Evolutionary conservation across 2,113 vertebrate genomes (phyloP), one percentile per base, ranked within the genome.

Genomic region (Miniopterus natalensis): DNA sequence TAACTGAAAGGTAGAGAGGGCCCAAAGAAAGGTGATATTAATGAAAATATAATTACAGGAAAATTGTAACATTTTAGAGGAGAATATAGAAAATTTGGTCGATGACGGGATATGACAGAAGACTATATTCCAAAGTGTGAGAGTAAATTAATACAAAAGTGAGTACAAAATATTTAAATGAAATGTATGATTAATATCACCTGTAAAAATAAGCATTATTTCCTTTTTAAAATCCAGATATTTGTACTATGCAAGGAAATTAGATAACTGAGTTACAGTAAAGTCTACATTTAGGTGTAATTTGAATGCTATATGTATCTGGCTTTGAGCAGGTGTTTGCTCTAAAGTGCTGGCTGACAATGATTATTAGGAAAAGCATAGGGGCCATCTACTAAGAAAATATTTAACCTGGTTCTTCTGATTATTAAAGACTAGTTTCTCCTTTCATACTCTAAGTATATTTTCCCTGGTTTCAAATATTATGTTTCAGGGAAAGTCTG

Each of bases 371-470:
- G 63, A 95, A 81, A 8, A 95, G 88, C 13, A 90, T 84, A 71
- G n/a, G 94, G 95, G 84, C 45, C 45, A 84, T 55, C 77, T 92
- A 81, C 71, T 94, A 68, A 97, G 92, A 85, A 97, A 98, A 95
- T 95, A 93, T 78, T 98, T 95, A 96, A 95, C 66, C 77, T 74
- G 94, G 80, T 98, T 97, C 95, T 96, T 90, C 94, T 97, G 94
- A 92, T 68, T 96, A 94, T 96, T 96, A 97, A 98, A 98, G 92
- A 87, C 79, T 95, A 97, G 94, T 95, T 97, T 98, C 96, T 97
- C 94, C 96, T 96, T 97, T 88, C 84, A 97, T 97, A 97, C 97
- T 96, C 87, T 92, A 55, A 93, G 86, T 97, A 78, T 85, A 97
- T 98, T 96, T 92, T 96, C 84, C 68, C 97, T 98, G 96, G 95